Evolutionary conservation across 2,888 invertebrate species (phyloP).

Genomic region (Xylocampa areola): DNA sequence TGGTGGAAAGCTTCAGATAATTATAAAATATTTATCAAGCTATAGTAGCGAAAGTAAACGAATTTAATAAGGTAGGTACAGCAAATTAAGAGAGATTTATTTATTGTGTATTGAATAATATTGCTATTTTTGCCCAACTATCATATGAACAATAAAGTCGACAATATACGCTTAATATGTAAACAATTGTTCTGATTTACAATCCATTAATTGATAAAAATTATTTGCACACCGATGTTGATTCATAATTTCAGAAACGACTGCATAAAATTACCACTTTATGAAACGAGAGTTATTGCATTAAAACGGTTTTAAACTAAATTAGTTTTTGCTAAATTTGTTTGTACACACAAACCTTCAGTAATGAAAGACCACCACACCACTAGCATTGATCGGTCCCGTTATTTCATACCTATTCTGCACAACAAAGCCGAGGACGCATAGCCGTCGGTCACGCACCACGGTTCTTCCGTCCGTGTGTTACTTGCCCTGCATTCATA

Average conservation of each 20-base stretch:
- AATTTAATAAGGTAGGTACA: too few species aligned
- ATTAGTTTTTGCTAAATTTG: constrained; percentile 18
- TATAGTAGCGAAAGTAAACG: too few species aligned
- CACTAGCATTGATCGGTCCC: constrained; percentile 55
- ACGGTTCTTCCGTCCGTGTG: constrained; percentile 72
- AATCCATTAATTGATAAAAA: neutral
- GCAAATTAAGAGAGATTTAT: too few species aligned
- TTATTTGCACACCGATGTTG: neutral
- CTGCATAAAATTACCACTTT: neutral
- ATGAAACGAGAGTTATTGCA: too few species aligned
- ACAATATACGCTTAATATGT: neutral
- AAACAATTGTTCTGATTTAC: neutral
- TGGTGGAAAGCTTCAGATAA: neutral
- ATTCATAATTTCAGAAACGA: neutral
- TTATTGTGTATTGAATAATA: neutral
- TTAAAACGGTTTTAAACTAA: constrained; percentile 2
- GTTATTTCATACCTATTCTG: constrained; percentile 72
- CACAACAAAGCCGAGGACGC: constrained; percentile 66
- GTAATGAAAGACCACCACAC: constrained; percentile 26
- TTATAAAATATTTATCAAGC: too few species aligned
- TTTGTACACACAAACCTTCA: constrained; percentile 25
- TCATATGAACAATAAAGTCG: neutral
- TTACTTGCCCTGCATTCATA: constrained; percentile 76
- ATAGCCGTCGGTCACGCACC: constrained; percentile 76
- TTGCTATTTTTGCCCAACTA: neutral